Percentiles rank a stretch among this genome's conserved stretches.
Evolutionary conservation across 2,888 invertebrate species (phyloP).

Genomic region (Anthophora plumipes): DNA sequence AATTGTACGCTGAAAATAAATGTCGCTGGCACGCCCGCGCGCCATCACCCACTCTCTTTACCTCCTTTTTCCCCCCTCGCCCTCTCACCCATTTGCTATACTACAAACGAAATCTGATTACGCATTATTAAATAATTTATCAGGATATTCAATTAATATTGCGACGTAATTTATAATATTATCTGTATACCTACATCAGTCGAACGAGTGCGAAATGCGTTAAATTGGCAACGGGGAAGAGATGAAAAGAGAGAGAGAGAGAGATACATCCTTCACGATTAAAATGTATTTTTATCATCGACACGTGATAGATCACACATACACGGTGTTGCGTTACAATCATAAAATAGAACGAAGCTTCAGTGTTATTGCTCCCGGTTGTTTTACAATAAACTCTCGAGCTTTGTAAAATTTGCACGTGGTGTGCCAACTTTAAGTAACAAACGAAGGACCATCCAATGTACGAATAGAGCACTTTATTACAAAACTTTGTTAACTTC

Average conservation of each 20-base stretch:
- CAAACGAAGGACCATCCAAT: no score
- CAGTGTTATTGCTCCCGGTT: no score
- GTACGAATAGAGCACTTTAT: no score
- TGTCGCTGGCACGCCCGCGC: not conserved
- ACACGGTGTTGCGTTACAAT: no score
- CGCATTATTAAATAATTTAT: slow-evolving; percentile 64
- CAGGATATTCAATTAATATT: slow-evolving; percentile 49
- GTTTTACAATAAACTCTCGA: no score
- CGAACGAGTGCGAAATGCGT: slow-evolving; percentile 6
- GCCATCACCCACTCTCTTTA: not conserved
- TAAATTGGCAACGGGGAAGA: slow-evolving; percentile 31
- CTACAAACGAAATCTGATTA: slow-evolving; percentile 55
- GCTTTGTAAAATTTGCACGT: no score
- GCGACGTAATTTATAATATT: slow-evolving; percentile 39
- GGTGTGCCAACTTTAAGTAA: no score
- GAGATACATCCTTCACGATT: not conserved
- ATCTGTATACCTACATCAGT: not conserved
- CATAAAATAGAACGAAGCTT: no score
- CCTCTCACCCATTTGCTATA: not conserved
- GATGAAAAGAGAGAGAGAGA: no score
- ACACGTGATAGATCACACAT: not conserved
- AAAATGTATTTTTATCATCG: not conserved
- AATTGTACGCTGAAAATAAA: slow-evolving; percentile 57
- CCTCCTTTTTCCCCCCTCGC: not conserved
- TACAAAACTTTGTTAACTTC: no score